phyloP scores from a whole-genome alignment of 35 echinoderm and acorn worm species.

The Acanthaster planci region DNA sequence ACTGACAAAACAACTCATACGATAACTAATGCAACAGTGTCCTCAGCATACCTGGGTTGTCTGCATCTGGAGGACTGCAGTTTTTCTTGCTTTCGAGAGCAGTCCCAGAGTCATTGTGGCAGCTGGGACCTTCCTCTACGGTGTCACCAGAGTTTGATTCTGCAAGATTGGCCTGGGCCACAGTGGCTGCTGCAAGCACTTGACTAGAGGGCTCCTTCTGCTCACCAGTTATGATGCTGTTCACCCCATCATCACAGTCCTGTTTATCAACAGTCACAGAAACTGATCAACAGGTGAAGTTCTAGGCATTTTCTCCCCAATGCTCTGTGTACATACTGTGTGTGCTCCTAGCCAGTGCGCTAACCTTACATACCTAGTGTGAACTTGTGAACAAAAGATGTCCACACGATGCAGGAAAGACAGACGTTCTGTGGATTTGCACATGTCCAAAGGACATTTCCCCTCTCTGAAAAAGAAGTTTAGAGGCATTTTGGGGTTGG shows the following conservation, averaged over 20 bases:
- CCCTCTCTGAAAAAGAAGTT: too few relatives aligned
- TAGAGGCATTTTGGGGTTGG: too few relatives aligned
- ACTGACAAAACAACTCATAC: not conserved
- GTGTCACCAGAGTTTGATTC: not conserved
- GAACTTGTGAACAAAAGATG: too few relatives aligned
- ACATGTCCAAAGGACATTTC: too few relatives aligned
- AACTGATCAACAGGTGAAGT: too few relatives aligned
- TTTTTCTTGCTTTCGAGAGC: not conserved
- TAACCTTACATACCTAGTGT: too few relatives aligned
- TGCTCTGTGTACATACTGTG: too few relatives aligned
- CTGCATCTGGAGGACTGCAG: not conserved
- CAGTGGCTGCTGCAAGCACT: not conserved
- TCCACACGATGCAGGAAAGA: too few relatives aligned
- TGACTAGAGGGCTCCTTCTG: not conserved
- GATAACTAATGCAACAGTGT: not conserved
- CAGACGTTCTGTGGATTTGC: too few relatives aligned
- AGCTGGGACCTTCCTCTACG: not conserved
- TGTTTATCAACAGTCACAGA: too few relatives aligned
- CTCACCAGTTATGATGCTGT: not conserved
- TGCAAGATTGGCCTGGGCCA: not conserved
- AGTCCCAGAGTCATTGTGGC: not conserved
- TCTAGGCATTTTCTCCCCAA: too few relatives aligned
- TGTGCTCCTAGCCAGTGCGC: too few relatives aligned
- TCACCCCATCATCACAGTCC: not conserved
- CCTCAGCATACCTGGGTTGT: constrained; percentile 28